Base-by-base conservation (phyloP, 2,113 vertebrate species). In the Stigmatopora nigra region DNA sequence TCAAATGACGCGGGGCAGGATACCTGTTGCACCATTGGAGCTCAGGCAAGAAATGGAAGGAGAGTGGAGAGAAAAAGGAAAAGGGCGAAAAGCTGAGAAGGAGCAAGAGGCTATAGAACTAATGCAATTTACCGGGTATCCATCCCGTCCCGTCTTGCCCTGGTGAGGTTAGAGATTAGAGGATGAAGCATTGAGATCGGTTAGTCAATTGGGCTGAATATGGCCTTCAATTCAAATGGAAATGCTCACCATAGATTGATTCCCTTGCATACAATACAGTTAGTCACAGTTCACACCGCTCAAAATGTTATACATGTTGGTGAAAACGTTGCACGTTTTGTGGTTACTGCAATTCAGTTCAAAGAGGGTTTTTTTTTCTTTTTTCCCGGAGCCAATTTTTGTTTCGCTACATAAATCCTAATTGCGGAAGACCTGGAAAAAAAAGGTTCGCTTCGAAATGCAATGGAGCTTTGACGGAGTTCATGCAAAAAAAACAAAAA, bases 101-200 rank as follows among this genome's bases (percentile, higher is more conserved):
- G 46, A 80, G 76, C 74, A 79, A 82, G 19, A 84, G 70, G 67
- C 70, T 78, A 76, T 78, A 81, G 71, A 83, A 76, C 53, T 79
- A 82, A 69, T 75, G 31, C 77, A 86, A 92, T 92, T 98, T 98
- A 98, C 95, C 95, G 95, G 95, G 86, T 96, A 98, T 91, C 95
- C 95, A 85, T 97, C 94, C 11, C 94, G 93, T 94, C 95, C 95
- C 88, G 92, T 89, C 82, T 93, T 93, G 85, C 95, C 95, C 95
- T 98, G 93, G 91, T 88, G 86, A 90, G 84, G 91, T 92, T 92
- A 91, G 81, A 89, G 83, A 91, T 70, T 78, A 88, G 81, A 91
- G 15, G 79, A 90, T 67, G 88, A 84, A 85, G 73, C 68, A 81
- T 55, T 72, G 66, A 72, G 75, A 72, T 67, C 73, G 62, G 77